Percentiles rank a stretch among this genome's conserved stretches.
Evolutionary conservation across 2,797 vertebrate species (phyloP).

Genomic region (Phaenicophaeus curvirostris): DNA sequence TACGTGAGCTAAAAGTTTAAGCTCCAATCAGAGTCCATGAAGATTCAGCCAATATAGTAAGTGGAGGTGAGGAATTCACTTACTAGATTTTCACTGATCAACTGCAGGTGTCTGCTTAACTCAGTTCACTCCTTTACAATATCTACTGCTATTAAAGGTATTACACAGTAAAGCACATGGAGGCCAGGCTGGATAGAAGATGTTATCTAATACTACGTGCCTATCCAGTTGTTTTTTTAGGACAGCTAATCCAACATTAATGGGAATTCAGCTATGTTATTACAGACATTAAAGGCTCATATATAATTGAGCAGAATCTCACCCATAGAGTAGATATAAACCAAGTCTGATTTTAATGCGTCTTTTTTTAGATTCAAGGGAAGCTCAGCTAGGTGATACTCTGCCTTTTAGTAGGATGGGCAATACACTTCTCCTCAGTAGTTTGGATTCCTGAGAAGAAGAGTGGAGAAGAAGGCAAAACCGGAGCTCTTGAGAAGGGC

Average conservation of each 20-base stretch:
- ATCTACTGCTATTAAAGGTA: not conserved
- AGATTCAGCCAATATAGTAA: not conserved
- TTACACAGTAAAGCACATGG: not conserved
- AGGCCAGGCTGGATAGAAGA: not conserved
- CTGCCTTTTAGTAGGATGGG: not conserved
- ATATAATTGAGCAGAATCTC: not conserved
- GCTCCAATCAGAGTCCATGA: not conserved
- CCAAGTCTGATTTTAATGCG: not conserved
- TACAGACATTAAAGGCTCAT: not conserved
- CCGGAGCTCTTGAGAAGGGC: not conserved
- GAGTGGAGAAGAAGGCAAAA: not conserved
- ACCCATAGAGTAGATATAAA: not conserved
- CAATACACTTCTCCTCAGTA: not conserved
- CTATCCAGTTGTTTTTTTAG: not conserved
- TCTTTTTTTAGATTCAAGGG: not conserved
- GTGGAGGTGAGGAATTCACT: not conserved
- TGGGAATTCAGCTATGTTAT: not conserved
- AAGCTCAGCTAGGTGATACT: not conserved
- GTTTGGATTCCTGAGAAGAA: not conserved
- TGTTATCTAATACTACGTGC: not conserved
- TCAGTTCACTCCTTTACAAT: not conserved
- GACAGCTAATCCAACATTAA: not conserved
- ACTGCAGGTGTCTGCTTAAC: not conserved
- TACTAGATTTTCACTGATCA: not conserved
- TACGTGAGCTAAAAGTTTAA: not conserved